Evolutionary conservation across 2,797 vertebrate species (phyloP), one percentile per base, ranked within the genome.

Genomic region (Pseudochirops corinnae): DNA sequence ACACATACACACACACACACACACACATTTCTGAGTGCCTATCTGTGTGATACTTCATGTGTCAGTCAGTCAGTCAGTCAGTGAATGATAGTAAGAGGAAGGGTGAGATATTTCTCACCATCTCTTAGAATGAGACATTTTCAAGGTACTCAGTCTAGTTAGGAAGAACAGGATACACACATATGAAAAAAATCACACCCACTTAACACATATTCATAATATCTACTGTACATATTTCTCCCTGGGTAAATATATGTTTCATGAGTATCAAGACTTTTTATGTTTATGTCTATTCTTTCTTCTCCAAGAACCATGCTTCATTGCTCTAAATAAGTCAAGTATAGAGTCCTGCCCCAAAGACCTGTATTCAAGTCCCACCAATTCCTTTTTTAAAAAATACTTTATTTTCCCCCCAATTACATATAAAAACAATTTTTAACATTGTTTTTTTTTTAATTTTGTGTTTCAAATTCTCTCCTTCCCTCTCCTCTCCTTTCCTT

Each of bases 11-110:
- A 94, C 46, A 92, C 13, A 58, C 53, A 53, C 16, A 87, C 0
- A 0, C 11, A 52, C 4, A 57, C 1, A 0, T 46, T 4, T 0
- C 11, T 21, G 16, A n/a, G 90, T 53, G 10, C 13, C 33, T 60
- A 28, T 53, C 14, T 3, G 7, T 18, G 10, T 74, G 26, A 55
- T 93, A 18, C 74, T 12, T 10, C 92, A 28, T 9, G 3, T 92
- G 13, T 92, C 52, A 52, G 52, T 52, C 52, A 52, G 18, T 57
- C 18, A 90, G 0, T n/a, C n/a, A 10, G 2, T 29, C 53, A 0
- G 33, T 7, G 3, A 39, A 0, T 56, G 82, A 3, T 12, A 9
- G 58, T 39, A 21, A 29, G 62, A 92, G 52, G 46, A 92, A 82
- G 56, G 39, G 90, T 10, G 7, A 58, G 57, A 58, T 7, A 28